Evolutionary conservation across 1,140 invertebrate species (phyloP).

Genomic region (Andrena cerasifolii): DNA sequence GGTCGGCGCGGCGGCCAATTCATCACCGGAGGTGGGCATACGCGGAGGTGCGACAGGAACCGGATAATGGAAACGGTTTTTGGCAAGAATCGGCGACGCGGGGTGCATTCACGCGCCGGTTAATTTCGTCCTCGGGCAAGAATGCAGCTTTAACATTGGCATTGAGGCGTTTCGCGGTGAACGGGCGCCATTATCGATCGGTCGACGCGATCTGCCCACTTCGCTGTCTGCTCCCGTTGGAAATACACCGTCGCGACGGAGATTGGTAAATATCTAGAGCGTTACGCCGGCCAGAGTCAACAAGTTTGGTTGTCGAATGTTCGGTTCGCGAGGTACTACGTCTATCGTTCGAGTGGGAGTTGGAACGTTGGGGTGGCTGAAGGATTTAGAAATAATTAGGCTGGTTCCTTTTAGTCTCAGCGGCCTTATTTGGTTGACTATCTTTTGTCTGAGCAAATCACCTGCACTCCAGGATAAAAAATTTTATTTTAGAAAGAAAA

Average conservation of each 20-base stretch:
- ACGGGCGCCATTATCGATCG: constrained; percentile 58
- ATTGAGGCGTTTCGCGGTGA: constrained; percentile 61
- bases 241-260: neutral
- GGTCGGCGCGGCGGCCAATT: constrained; percentile 57
- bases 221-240: too few species aligned
- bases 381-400: too few species aligned
- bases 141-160: constrained; percentile 69
- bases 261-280: neutral
- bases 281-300: constrained; percentile 1
- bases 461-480: too few species aligned
- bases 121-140: constrained; percentile 67
- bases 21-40: constrained; percentile 12
- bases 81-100: constrained; percentile 63
- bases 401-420: too few species aligned
- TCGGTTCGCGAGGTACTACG: neutral
- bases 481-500: too few species aligned
- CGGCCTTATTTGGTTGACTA: too few species aligned
- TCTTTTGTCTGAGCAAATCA: too few species aligned
- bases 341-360: neutral
- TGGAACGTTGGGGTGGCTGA: too few species aligned
- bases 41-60: constrained; percentile 51
- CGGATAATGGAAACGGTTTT: constrained; percentile 62
- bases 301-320: neutral
- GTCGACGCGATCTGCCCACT: constrained; percentile 33
- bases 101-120: constrained; percentile 43